Base-by-base conservation (phyloP, 1,140 invertebrate genomes). In the Sycophila sp. region DNA sequence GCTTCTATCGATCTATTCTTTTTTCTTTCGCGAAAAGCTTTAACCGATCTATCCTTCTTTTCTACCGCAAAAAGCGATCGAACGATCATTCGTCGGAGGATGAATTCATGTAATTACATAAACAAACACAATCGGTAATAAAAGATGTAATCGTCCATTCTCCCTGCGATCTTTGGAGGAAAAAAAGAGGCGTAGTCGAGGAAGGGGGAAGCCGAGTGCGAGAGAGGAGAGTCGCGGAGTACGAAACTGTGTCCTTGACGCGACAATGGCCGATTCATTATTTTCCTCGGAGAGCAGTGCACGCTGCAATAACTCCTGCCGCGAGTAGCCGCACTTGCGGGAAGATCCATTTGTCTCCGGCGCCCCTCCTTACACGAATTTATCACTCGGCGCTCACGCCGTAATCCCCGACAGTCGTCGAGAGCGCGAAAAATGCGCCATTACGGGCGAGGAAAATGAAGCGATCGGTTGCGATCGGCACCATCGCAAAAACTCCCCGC, bases 231-330 rank as follows among this genome's bases (percentile, higher is more conserved):
- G n/a, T n/a, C n/a, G n/a, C n/a, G n/a, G n/a, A n/a, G n/a, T n/a
- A n/a, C n/a, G n/a, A n/a, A n/a, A n/a, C n/a, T n/a, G 40, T 49
- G 30, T 73, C 51, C 22, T 22, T 76, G 75, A 78, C 73, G 75
- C 70, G 76, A 78, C 76, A 76, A 79, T 77, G 66, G 72, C 63
- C 77, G 75, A 78, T 78, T 77, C 73, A 75, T 78, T 77, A 74
- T 74, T 74, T 74, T 65, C 65, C 75, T 53, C 71, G 73, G n/a
- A n/a, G n/a, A n/a, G n/a, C n/a, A n/a, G n/a, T n/a, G n/a, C n/a
- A n/a, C n/a, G n/a, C n/a, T n/a, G n/a, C n/a, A n/a, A n/a, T n/a
- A n/a, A n/a, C n/a, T n/a, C n/a, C n/a, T n/a, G n/a, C n/a, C 56
- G 40, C 64, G 53, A 47, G 38, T 64, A 66, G 34, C 58, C 38